A percentile compares a stretch with the other conserved stretches of the same genome.
Evolutionary conservation across 2,888 invertebrate genomes (phyloP).

Genomic region (Cryptocheilus praepositus): DNA sequence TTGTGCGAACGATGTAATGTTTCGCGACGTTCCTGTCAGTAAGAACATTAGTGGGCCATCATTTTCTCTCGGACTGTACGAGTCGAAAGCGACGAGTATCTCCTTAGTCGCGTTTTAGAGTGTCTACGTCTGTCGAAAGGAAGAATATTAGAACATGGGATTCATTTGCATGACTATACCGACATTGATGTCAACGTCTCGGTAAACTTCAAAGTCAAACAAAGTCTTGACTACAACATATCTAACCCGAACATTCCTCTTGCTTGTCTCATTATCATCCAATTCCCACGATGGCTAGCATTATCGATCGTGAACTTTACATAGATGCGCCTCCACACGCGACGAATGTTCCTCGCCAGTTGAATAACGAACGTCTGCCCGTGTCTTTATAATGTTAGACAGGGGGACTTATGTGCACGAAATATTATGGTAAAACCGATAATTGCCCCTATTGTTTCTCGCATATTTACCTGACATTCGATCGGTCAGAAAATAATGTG

Average conservation of each 20-base stretch:
- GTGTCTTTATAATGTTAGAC: conserved; percentile 10
- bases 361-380: not conserved
- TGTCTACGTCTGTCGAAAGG: not conserved
- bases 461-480: too few species aligned
- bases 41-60: too few species aligned
- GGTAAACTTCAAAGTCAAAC: conserved; percentile 53
- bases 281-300: conserved; percentile 7
- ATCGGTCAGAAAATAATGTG: too few species aligned
- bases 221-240: conserved; percentile 16
- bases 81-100: too few species aligned
- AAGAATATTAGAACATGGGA: not conserved
- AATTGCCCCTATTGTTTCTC: conserved; percentile 21
- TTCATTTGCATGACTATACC: conserved; percentile 54
- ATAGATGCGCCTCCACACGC: not conserved
- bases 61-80: too few species aligned
- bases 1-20: too few species aligned
- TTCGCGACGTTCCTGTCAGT: too few species aligned
- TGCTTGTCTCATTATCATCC: not conserved
- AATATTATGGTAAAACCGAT: conserved; percentile 3
- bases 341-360: not conserved
- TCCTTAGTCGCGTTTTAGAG: too few species aligned
- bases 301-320: not conserved
- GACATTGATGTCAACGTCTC: conserved; percentile 51
- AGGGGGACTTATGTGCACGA: not conserved
- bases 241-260: conserved; percentile 21